Evolutionary conservation across 2,888 invertebrate genomes (phyloP), one percentile per base, ranked within the genome.

Genomic region (Drosophila tanythrix): DNA sequence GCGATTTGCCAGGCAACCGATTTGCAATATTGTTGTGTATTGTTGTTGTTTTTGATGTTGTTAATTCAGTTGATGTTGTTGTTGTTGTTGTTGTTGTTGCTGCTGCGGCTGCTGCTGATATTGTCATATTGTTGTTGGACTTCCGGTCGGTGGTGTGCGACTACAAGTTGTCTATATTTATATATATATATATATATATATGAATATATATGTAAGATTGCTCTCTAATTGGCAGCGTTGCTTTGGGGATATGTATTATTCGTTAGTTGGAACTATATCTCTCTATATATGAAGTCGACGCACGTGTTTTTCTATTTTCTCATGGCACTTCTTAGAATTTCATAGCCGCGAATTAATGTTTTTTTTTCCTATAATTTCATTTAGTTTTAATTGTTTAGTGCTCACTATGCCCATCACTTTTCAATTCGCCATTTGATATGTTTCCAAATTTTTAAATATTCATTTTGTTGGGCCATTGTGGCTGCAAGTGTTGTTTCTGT

Each of bases 391-490:
- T 60, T 64, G 70, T 55, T 58, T 61, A 48, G 4, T 46, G 51
- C 59, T 76, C 50, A 53, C 13, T 63, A 52, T 63, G 31, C 38
- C 35, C 40, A 76, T 75, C 72, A 78, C 71, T 76, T 79, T 72
- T 81, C 89, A 87, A 82, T 88, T 90, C 96, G 95, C 96, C 96
- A 96, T 95, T 96, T 96, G 94, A 95, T 95, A 94, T 96, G 96
- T 94, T 96, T 96, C 96, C 96, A 96, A 94, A 96, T 95, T 94
- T 95, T 95, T 93, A 92, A 91, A 85, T 92, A 93, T 86, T 93
- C 92, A 92, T 82, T 81, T 82, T 90, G 90, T 60, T 82, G 83
- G 74, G 90, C 90, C 83, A 85, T 91, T 87, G 90, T 84, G 69
- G 74, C 61, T 63, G 43, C 85, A 82, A 83, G 81, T 69, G 53